Conservation (phyloP, 1,140 invertebrate genomes). For the Psilanteris sp. region DNA sequence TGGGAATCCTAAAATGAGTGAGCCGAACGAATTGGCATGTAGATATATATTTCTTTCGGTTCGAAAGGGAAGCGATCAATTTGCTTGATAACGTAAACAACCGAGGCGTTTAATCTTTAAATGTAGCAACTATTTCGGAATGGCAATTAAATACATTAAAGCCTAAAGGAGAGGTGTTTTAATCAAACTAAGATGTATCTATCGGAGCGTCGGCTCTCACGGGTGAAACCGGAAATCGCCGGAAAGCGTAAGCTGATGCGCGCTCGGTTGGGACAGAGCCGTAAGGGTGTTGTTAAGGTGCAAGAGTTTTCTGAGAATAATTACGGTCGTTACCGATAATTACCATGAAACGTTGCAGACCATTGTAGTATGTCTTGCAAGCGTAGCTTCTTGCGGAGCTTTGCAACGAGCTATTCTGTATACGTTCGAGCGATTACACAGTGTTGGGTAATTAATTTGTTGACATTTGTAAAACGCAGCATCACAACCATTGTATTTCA, state of each 20-base stretch:
- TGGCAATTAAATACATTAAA: slow-evolving; percentile 53
- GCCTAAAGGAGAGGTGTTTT: slow-evolving; percentile 51
- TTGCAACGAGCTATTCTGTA: slow-evolving; percentile 56
- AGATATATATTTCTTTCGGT: no score
- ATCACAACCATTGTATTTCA: slow-evolving; percentile 26
- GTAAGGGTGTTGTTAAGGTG: slow-evolving; percentile 61
- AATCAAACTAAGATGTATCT: slow-evolving; percentile 58
- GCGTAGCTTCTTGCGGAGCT: slow-evolving; percentile 62
- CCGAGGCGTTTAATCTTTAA: slow-evolving; percentile 21
- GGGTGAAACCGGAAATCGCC: slow-evolving; percentile 68
- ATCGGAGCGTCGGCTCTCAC: slow-evolving; percentile 53
- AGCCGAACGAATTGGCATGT: no score
- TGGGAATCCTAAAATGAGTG: no score
- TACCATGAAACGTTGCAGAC: slow-evolving; percentile 70
- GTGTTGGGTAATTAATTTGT: slow-evolving; percentile 63
- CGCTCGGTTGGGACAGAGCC: slow-evolving; percentile 47
- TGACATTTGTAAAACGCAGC: slow-evolving; percentile 58
- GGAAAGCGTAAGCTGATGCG: slow-evolving; percentile 66
- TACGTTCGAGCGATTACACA: slow-evolving; percentile 62
- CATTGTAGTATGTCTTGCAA: slow-evolving; percentile 67
- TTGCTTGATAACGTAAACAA: slow-evolving; percentile 30
- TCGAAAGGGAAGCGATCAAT: no score
- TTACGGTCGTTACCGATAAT: slow-evolving; percentile 77
- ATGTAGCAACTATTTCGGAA: slow-evolving; percentile 22
- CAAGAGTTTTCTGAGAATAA: slow-evolving; percentile 73